These are phyloP conservation scores for Meiosimyza decipiens DNA, from an alignment of 2,888 invertebrate species.

Conservation along the genomic window DNA sequence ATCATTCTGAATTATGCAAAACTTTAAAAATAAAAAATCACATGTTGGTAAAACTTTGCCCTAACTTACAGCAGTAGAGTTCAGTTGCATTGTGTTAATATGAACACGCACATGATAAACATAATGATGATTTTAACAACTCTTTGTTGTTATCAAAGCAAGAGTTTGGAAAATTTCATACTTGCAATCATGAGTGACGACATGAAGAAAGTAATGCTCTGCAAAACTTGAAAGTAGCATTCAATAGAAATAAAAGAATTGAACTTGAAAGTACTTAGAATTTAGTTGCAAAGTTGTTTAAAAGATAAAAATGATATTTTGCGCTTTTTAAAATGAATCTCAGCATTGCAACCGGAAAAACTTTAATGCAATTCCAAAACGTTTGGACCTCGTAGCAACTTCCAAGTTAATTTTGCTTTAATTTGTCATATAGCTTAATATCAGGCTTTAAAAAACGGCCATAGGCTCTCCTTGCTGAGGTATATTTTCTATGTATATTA, in stretches of 20 bases:
- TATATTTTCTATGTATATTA: too few species aligned
- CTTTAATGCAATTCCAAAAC: too few species aligned
- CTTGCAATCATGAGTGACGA: background rate
- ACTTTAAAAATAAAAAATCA: background rate
- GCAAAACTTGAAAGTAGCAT: background rate
- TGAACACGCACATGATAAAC: too few species aligned
- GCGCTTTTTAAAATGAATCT: background rate
- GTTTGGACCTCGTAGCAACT: too few species aligned
- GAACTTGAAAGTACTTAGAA: background rate
- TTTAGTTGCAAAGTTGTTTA: background rate
- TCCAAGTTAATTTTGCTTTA: too few species aligned
- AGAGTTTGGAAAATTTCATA: background rate
- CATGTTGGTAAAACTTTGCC: too few species aligned
- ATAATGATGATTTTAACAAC: too few species aligned
- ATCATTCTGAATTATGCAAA: conserved; percentile 12
- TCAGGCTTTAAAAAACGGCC: too few species aligned
- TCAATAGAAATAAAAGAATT: background rate
- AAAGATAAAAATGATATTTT: background rate
- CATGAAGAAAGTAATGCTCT: background rate
- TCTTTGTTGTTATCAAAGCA: background rate
- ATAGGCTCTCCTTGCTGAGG: too few species aligned
- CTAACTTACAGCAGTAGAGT: too few species aligned
- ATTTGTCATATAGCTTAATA: too few species aligned
- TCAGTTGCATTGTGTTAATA: too few species aligned
- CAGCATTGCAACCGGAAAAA: conserved; percentile 32